phyloP scores from a whole-genome alignment of 2,797 vertebrate genomes.

The Ptychobarbus kaznakovi region DNA sequence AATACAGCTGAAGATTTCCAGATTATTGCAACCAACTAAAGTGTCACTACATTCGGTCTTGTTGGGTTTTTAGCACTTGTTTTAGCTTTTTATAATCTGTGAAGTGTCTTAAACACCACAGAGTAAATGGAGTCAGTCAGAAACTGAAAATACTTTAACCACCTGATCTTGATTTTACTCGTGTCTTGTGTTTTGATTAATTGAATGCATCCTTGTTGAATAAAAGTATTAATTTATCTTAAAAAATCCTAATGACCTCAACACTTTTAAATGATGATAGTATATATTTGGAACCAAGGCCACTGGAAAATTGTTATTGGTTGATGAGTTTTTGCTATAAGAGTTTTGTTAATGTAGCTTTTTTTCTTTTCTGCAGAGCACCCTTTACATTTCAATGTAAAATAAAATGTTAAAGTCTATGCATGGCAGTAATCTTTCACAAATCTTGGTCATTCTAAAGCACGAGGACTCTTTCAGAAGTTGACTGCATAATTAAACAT shows the following conservation, averaged over 20 bases:
- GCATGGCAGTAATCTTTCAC: background rate
- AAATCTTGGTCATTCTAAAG: background rate
- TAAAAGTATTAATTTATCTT: background rate
- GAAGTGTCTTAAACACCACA: background rate
- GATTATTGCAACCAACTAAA: slow-evolving; percentile 7
- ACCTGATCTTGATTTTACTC: background rate
- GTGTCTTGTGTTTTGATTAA: background rate
- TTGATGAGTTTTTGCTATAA: background rate
- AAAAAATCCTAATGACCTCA: background rate
- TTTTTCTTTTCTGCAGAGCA: too few relatives aligned
- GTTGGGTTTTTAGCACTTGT: background rate
- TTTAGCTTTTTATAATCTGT: background rate
- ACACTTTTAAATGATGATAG: background rate
- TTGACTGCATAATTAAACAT: slow-evolving; percentile 35
- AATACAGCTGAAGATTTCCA: background rate
- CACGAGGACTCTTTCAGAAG: background rate
- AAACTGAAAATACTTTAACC: background rate
- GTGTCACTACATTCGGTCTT: background rate
- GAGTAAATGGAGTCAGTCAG: slow-evolving; percentile 2
- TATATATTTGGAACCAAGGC: background rate
- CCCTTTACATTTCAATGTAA: background rate
- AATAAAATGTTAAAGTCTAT: background rate
- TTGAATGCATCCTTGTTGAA: background rate
- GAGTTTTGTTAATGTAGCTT: background rate
- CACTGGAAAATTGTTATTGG: background rate